These are phyloP conservation scores for Empis livida DNA, from an alignment of 2,888 invertebrate genomes.

Conservation along the genomic window DNA sequence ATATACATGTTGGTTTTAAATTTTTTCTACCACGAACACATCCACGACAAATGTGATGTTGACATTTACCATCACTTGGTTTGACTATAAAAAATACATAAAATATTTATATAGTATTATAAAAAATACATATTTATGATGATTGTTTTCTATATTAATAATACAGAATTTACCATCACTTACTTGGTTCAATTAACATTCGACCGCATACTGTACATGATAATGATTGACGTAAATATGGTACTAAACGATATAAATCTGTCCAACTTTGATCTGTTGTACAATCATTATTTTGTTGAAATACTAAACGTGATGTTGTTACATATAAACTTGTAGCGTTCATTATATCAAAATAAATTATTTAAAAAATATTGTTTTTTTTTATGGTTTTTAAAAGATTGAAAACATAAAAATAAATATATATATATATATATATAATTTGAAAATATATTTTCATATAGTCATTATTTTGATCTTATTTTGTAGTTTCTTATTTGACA, in stretches of 20 bases:
- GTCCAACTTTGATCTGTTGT: conserved; percentile 56
- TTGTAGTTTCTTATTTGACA: no score
- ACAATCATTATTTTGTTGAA: conserved; percentile 15
- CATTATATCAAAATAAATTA: conserved; percentile 14
- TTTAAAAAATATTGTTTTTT: no score
- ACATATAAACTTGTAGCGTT: conserved; percentile 26
- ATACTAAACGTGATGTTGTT: conserved; percentile 23
- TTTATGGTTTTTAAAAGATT: no score
- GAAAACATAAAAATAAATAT: no score
- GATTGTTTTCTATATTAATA: no score
- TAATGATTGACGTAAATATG: conserved; percentile 72
- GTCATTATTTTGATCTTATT: no score
- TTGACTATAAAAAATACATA: no score
- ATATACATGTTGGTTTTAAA: conserved; percentile 69
- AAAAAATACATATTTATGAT: no score
- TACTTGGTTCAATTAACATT: conserved; percentile 67
- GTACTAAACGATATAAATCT: conserved; percentile 70
- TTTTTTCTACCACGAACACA: conserved; percentile 78
- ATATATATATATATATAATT: no score
- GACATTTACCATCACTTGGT: conserved; percentile 64
- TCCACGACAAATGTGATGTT: conserved; percentile 76
- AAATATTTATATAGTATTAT: no score
- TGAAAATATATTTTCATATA: no score
- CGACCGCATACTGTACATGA: conserved; percentile 83
- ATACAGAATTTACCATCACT: conserved; percentile 58